phyloP scores from a whole-genome alignment of 1,140 invertebrate species.

The Globodera rostochiensis region DNA sequence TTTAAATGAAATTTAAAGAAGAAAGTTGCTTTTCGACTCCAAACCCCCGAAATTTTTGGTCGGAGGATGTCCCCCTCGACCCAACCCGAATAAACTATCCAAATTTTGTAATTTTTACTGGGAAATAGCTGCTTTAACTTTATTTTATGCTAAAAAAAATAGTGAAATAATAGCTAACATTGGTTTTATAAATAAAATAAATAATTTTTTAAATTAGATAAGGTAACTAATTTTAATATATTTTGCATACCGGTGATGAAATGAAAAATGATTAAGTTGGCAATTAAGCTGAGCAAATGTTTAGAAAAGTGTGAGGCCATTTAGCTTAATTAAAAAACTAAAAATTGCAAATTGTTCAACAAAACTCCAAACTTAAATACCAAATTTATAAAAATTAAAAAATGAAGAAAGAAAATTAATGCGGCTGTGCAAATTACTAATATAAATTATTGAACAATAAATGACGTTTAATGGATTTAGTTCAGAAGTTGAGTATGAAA shows the following conservation, averaged over 20 bases:
- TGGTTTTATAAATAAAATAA: neutral
- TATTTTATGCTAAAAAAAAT: neutral
- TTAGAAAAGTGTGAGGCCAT: neutral
- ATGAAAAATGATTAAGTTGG: neutral
- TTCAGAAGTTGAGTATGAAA: too few species aligned
- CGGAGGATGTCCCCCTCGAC: neutral
- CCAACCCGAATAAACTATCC: too few species aligned
- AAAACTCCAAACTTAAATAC: neutral
- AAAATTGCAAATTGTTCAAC: neutral
- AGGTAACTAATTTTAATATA: neutral
- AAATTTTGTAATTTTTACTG: neutral
- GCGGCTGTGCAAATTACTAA: too few species aligned
- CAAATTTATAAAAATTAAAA: too few species aligned
- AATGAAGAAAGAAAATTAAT: too few species aligned
- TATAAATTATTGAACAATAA: too few species aligned
- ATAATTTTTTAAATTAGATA: neutral
- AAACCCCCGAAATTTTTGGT: too few species aligned
- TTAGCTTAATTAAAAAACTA: neutral
- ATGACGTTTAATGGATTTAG: too few species aligned
- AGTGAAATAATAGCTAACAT: neutral
- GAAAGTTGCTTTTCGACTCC: neutral
- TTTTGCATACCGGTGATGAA: neutral
- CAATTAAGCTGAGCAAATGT: slow-evolving; percentile 1
- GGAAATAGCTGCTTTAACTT: neutral
- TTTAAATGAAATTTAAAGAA: neutral